Evolutionary conservation across 2,888 invertebrate species (phyloP), one percentile per base, ranked within the genome.

Genomic region (Quadroppia sp.): DNA sequence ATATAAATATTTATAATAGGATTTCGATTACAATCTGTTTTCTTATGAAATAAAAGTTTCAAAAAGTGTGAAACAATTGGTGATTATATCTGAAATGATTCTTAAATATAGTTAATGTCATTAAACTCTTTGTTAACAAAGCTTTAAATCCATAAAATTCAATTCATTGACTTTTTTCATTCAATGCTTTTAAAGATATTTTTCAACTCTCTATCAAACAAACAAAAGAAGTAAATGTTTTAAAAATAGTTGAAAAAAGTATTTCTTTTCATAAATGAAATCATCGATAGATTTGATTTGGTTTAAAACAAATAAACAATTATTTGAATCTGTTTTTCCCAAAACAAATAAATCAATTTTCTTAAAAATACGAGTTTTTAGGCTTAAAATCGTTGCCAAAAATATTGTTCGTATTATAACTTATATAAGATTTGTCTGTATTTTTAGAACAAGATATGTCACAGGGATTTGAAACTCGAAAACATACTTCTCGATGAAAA

Each of bases 381-480:
- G 17, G 7, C 50, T 4, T 15, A 6, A 20, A 53, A 53, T 20
- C 23, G 53, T 2, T 23, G 53, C 23, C 23, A 53, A 53, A 20
- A 23, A n/a, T n/a, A n/a, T n/a, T n/a, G n/a, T n/a, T n/a, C n/a
- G n/a, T n/a, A n/a, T n/a, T n/a, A n/a, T n/a, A n/a, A n/a, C n/a
- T n/a, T n/a, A n/a, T n/a, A 13, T 23, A 13, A 53, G 28, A 45
- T 20, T 3, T 53, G 17, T 53, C 17, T 50, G n/a, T 50, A 25
- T 53, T 36, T 20, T 40, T 70, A 85, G 87, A 94, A 95, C 84
- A 94, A 94, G 85, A 95, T 96, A 81, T 96, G 95, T 83, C 95
- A 96, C 85, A 88, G 95, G 80, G 95, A 96, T 87, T 87, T 96
- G 80, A 96, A 96, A 84, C 86, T 96, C 81, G 95, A 96, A 84